phyloP scores from a whole-genome alignment of 1,140 invertebrate genomes.

The Drosophila rhopaloa region DNA sequence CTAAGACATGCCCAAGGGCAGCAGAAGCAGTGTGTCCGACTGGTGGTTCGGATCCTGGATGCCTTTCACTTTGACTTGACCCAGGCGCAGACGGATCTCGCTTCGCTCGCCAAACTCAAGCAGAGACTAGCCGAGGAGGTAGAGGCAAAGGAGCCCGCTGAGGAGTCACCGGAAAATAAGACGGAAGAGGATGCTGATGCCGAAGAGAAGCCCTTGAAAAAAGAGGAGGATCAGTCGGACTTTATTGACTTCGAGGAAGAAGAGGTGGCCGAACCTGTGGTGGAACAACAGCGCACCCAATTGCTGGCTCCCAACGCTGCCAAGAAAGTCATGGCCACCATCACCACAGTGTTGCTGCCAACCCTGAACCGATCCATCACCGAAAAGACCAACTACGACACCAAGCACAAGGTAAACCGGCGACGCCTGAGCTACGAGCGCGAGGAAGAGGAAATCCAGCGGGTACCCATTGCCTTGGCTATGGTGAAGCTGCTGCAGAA shows the following conservation, averaged over 20 bases:
- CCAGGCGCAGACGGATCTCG: slow-evolving; percentile 85
- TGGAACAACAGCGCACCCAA: slow-evolving; percentile 69
- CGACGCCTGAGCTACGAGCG: slow-evolving; percentile 87
- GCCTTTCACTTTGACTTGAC: slow-evolving; percentile 96
- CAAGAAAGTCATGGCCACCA: slow-evolving; percentile 89
- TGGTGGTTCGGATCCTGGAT: slow-evolving; percentile 93
- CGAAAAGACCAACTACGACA: slow-evolving; percentile 90
- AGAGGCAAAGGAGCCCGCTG: slow-evolving; percentile 43
- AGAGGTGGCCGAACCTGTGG: slow-evolving; percentile 33
- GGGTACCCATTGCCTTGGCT: slow-evolving; percentile 96
- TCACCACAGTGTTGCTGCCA: slow-evolving; percentile 86
- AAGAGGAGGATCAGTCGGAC: slow-evolving; percentile 53
- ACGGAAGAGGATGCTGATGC: slow-evolving; percentile 61
- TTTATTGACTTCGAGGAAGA: slow-evolving; percentile 57
- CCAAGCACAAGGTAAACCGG: slow-evolving; percentile 92
- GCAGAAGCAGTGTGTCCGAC: slow-evolving; percentile 93
- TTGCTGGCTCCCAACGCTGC: slow-evolving; percentile 88
- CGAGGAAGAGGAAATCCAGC: slow-evolving; percentile 95
- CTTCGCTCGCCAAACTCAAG: slow-evolving; percentile 43
- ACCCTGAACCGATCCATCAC: slow-evolving; percentile 88
- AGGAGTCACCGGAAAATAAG: slow-evolving; percentile 30
- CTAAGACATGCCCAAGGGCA: slow-evolving; percentile 89
- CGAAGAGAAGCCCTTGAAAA: slow-evolving; percentile 39
- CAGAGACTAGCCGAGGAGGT: slow-evolving; percentile 29
- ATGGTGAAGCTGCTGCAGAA: slow-evolving; percentile 96